A percentile compares a stretch with the other conserved stretches of the same genome.
Conservation (phyloP, 2,113 vertebrate species). For the Callithrix jacchus region DNA sequence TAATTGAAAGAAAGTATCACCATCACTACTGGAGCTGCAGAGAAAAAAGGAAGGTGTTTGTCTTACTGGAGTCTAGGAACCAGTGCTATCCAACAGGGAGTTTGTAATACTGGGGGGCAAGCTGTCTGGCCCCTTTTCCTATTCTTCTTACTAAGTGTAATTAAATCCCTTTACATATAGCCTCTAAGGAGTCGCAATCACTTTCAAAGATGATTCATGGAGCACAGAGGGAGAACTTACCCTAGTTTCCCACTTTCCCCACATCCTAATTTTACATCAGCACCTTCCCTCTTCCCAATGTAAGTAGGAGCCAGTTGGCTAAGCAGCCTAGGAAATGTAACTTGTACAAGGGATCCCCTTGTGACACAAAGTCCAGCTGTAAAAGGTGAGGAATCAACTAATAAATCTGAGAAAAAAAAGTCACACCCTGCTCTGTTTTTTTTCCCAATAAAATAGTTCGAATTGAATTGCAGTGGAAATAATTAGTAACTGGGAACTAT, state of each 20-base stretch:
- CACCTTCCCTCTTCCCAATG: neutral
- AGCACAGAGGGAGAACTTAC: neutral
- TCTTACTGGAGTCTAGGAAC: neutral
- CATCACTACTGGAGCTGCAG: neutral
- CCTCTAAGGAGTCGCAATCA: neutral
- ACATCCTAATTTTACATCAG: neutral
- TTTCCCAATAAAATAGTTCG: neutral
- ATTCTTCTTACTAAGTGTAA: too few species aligned
- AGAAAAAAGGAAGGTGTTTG: neutral
- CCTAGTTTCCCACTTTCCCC: neutral
- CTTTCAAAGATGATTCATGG: neutral
- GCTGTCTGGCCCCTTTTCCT: too few species aligned
- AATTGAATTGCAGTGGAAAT: neutral
- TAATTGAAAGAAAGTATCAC: neutral
- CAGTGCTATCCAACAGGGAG: neutral
- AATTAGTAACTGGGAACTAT: neutral
- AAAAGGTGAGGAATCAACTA: neutral
- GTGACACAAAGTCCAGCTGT: neutral
- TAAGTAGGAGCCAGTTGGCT: neutral
- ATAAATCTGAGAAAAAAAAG: neutral
- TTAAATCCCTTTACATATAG: too few species aligned
- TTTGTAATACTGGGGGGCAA: neutral
- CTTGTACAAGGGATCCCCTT: neutral
- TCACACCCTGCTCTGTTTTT: neutral
- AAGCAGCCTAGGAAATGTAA: neutral